phyloP scores from a whole-genome alignment of 1,140 invertebrate species.

The Melanaphis sacchari region DNA sequence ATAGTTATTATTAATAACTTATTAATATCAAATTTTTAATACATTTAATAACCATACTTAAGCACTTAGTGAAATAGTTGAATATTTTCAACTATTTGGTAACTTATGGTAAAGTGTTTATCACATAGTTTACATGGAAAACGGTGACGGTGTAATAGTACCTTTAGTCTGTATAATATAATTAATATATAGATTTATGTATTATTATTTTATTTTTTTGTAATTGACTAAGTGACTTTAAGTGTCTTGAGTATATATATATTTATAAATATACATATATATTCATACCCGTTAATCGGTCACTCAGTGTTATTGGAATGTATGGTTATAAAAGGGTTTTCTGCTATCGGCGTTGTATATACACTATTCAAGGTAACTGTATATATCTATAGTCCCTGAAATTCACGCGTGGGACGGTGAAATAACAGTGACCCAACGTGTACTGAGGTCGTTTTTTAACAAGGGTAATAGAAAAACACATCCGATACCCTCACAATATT shows the following conservation, averaged over 20 bases:
- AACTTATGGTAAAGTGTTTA: background rate
- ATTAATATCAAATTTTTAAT: background rate
- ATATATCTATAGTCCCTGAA: background rate
- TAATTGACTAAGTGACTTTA: conserved; percentile 43
- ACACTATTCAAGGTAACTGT: background rate
- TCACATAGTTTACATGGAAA: background rate
- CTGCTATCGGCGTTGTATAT: background rate
- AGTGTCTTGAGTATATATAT: background rate
- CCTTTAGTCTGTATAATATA: no score
- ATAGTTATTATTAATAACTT: no score
- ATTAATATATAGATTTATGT: background rate
- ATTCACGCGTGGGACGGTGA: background rate
- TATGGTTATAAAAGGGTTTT: conserved; percentile 22
- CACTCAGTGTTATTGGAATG: background rate
- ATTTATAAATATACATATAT: background rate
- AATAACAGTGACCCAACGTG: background rate
- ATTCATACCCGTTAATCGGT: background rate
- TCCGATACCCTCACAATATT: background rate
- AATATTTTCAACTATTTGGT: background rate
- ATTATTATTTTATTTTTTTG: background rate
- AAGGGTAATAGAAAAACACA: conserved; percentile 1
- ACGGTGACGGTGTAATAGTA: background rate
- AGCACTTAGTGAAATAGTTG: background rate
- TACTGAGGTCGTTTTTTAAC: conserved; percentile 21
- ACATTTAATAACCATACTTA: background rate